Base-by-base conservation (phyloP, 2,888 invertebrate genomes). In the Hemistola chrysoprasaria region DNA sequence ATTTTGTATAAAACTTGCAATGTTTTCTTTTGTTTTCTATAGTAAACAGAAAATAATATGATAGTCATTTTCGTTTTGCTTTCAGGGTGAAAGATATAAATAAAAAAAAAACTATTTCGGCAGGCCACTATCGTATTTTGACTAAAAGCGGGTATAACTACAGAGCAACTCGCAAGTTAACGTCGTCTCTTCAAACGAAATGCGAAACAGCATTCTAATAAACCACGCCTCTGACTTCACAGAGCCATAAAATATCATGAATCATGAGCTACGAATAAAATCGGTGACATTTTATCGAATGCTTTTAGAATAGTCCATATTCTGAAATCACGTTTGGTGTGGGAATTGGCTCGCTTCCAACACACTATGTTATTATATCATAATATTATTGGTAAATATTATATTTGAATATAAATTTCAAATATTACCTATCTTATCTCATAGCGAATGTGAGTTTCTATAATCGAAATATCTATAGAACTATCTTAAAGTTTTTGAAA, bases 231-330 rank as follows among this genome's bases (percentile, higher is more conserved):
- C 38, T 23, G 42, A 43, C 43, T 50, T 48, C 43, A 42, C 49
- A 40, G 34, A 47, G 36, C 41, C 46, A 41, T 54, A 50, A 54
- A 51, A 47, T 46, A 40, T 42, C 43, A 48, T 41, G 54, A 49
- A 40, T 42, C 43, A 48, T 41, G 54, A 49, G 45, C 47, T 36
- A 47, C 42, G 41, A 47, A 51, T 53, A 49, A 49, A 54, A 53
- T 36, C 38, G 33, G 41, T 21, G 47, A 39, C 34, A 47, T 51
- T 53, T 41, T 48, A 48, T 47, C 35, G 37, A 50, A 32, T 24
- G 35, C 33, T 47, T 50, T 48, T 25, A 34, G 27, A 47, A 42
- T 47, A 36, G 26, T 25, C 33, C 21, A 42, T 38, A 41, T 27
- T 26, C n/a, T 11, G 24, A 7, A 28, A 23, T 31, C 40, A 29